Conservation (phyloP, 2,113 vertebrate genomes). For the cattle (Bos taurus) region DNA sequence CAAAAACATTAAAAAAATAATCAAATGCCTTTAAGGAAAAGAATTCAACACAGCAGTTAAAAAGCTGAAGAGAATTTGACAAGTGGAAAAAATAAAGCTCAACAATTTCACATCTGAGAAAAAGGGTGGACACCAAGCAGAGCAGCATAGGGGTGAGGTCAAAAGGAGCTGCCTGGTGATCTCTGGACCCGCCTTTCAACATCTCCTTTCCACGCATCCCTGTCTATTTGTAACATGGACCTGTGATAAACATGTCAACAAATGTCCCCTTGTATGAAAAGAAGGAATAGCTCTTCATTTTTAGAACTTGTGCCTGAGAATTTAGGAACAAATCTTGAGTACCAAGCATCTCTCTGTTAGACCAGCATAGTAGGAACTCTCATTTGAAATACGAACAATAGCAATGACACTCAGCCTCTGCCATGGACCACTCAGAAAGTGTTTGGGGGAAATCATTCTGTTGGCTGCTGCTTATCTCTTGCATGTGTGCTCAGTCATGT, state of each 20-base stretch:
- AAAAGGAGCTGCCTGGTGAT: too few species aligned
- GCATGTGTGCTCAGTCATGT: not conserved
- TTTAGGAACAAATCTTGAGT: not conserved
- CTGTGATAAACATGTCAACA: not conserved
- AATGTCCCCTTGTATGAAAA: not conserved
- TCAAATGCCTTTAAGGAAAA: conserved; percentile 44
- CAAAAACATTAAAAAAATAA: conserved; percentile 57
- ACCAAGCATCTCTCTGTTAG: not conserved
- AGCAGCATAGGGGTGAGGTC: fast-evolving
- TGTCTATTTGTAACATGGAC: not conserved
- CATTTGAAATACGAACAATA: not conserved
- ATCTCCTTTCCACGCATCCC: not conserved
- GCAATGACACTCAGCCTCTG: not conserved
- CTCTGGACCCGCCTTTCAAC: not conserved
- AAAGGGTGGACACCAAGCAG: not conserved
- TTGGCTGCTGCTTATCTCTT: not conserved
- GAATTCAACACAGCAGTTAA: conserved; percentile 12
- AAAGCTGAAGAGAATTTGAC: not conserved
- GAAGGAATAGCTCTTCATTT: not conserved
- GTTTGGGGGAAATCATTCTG: not conserved
- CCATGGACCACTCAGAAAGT: not conserved
- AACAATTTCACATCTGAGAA: not conserved
- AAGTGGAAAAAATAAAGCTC: not conserved
- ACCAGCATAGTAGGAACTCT: not conserved
- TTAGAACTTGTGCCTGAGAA: not conserved